Base-by-base conservation (phyloP, 2,888 invertebrate genomes). In the Acanthoscelides obtectus region DNA sequence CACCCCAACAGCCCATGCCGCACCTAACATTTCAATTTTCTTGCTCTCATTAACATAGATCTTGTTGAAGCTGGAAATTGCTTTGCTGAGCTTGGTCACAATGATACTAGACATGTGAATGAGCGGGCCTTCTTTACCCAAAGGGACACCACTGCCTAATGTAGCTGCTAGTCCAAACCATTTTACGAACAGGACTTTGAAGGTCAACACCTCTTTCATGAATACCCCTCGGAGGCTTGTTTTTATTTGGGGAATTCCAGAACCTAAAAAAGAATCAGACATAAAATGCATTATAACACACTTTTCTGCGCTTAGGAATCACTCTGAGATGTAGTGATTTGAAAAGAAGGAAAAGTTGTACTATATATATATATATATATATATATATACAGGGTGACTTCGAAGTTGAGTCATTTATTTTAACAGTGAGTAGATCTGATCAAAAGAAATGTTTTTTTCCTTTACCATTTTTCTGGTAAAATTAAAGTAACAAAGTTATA, bases 91-190 rank as follows among this genome's bases (percentile, higher is more conserved):
- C 71, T 97, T 89, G 22, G 95, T 93, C 2, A 98, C 98, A 74
- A 96, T 94, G 86, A 98, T 96, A 81, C 96, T 96, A 77, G 98
- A 96, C 82, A 99, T 96, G 87, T 99, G 98, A 72, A 98, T 98
- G 84, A 98, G 96, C 19, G 98, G 98, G 85, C 98, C 98, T 92
- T 98, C 98, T 90, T 98, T 98, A 70, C 99, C 98, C 76, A 99
- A 89, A 1, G 98, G 98, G 84, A 99, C 89, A 22, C 98, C 98
- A 80, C 96, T 96, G 22, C 98, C 98, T 67, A 99, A 87, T 0
- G 98, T 96, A 70, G 97, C 95, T 69, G 95, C 96, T 72, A 99
- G 89, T 64, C 98, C 98, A 75, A 97, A 91, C 75, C 83, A 91
- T 88, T 99, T 99, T 70, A 98, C 95, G 73, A 98, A 89, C 73